These are phyloP conservation scores for Vultur gryphus DNA, from an alignment of 2,797 vertebrate genomes.

Conservation along the genomic window DNA sequence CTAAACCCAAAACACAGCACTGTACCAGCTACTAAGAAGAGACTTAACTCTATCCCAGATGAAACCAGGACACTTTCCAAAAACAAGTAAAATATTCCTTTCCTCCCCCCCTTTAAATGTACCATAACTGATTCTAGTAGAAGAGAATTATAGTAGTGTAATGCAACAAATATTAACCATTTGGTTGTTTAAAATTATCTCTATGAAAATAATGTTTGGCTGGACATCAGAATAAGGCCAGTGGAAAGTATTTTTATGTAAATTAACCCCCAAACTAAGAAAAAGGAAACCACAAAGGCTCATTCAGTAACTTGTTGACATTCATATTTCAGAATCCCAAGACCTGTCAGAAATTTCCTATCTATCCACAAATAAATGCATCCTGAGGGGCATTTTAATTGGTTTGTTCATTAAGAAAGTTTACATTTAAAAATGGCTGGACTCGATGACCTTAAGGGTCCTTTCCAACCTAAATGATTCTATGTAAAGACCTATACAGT, in stretches of 20 bases:
- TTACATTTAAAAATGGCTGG: neutral
- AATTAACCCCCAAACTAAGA: neutral
- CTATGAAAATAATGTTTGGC: neutral
- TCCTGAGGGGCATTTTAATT: neutral
- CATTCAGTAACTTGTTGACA: neutral
- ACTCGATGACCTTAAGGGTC: neutral
- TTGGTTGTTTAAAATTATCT: neutral
- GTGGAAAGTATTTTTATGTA: neutral
- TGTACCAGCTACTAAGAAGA: too few species aligned
- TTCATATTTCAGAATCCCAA: neutral
- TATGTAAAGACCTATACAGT: neutral
- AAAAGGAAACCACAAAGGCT: neutral
- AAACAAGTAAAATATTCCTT: neutral
- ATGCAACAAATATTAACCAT: rapidly evolving
- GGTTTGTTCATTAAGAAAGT: neutral
- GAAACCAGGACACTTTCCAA: neutral
- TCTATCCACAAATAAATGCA: neutral
- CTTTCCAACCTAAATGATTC: neutral
- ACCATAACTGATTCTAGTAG: neutral
- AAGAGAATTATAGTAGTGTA: neutral
- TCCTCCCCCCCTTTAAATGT: rapidly evolving
- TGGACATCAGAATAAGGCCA: neutral
- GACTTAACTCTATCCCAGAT: too few species aligned
- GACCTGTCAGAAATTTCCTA: neutral
- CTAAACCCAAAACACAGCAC: too few species aligned